phyloP scores from a whole-genome alignment of 1,140 invertebrate species.

The Trichonephila clavipes region DNA sequence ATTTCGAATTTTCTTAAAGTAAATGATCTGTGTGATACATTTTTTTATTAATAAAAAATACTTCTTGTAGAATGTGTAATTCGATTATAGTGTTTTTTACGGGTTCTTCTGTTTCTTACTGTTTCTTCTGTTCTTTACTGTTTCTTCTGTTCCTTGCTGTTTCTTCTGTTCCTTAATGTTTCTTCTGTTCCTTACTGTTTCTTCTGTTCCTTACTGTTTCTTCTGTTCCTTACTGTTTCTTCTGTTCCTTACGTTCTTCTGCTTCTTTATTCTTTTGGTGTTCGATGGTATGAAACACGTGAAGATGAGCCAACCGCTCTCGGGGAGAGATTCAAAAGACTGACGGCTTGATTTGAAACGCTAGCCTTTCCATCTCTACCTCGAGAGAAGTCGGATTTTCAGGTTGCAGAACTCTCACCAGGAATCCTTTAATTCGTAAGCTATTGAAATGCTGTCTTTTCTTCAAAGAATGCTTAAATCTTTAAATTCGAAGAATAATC shows the following conservation, averaged over 20 bases:
- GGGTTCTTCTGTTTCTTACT: not conserved
- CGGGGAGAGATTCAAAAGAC: constrained; percentile 75
- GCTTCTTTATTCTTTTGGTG: not conserved
- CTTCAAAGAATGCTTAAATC: too few species aligned
- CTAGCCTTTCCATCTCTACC: constrained; percentile 66
- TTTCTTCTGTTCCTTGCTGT: not conserved
- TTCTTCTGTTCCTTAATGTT: too few species aligned
- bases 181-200: not conserved
- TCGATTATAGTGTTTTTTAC: too few species aligned
- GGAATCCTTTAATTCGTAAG: too few species aligned
- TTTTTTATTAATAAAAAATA: too few species aligned
- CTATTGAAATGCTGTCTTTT: too few species aligned
- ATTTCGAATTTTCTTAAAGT: too few species aligned
- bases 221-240: not conserved
- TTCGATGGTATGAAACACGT: not conserved
- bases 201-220: too few species aligned
- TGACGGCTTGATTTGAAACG: constrained; percentile 35
- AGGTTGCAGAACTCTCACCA: not conserved
- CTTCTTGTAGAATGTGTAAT: too few species aligned
- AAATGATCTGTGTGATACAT: too few species aligned
- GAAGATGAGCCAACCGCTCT: constrained; percentile 21
- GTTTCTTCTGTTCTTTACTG: not conserved
- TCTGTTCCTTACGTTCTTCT: not conserved
- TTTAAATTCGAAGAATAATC: too few species aligned
- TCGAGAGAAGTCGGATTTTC: constrained; percentile 8